Evolutionary conservation across 2,888 invertebrate species (phyloP), one percentile per base, ranked within the genome.

Genomic region (Drosophila koepferae): DNA sequence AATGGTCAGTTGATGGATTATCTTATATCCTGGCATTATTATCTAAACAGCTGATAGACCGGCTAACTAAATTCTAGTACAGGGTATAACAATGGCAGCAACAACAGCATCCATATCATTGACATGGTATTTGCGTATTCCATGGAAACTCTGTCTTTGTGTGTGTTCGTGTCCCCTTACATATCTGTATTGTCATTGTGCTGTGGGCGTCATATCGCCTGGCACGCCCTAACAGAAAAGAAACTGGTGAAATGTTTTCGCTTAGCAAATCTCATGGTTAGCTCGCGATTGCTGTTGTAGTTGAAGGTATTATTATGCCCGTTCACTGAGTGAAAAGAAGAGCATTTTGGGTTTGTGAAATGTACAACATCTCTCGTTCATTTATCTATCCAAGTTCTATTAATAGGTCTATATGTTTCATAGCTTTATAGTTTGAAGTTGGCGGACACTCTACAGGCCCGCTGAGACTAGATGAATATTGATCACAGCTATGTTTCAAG

Each of bases 261-360:
- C 86, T 84, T 74, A 80, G 82, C 63, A 79, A 82, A 90, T 85
- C 78, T 87, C 89, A 85, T 89, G 86, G 82, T 77, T 85, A 85
- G 75, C 77, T 63, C 58, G 48, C 48, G 18, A 72, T 74, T 74
- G 46, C 23, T n/a, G 10, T 60, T 68, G 60, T 55, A 68, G 56
- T 66, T 67, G 65, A 54, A 54, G 36, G 53, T 53, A 53, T 53
- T 53, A 51, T 8, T 7, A 51, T 51, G 14, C 51, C 18, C 18
- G 34, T 8, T 14, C 18, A 34, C 9, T 12, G 3, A 12, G 3
- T 12, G 3, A 18, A 18, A 18, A 14, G 8, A 14, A 18, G 18
- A 14, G 18, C 0, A 7, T 51, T 12, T 34, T 14, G 18, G 34
- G 0, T 51, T 14, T 12, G n/a, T 51, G 49, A 31, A 31, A n/a